These are phyloP conservation scores for Acanthosoma haemorrhoidale DNA, from an alignment of 2,888 invertebrate genomes.

Conservation along the genomic window DNA sequence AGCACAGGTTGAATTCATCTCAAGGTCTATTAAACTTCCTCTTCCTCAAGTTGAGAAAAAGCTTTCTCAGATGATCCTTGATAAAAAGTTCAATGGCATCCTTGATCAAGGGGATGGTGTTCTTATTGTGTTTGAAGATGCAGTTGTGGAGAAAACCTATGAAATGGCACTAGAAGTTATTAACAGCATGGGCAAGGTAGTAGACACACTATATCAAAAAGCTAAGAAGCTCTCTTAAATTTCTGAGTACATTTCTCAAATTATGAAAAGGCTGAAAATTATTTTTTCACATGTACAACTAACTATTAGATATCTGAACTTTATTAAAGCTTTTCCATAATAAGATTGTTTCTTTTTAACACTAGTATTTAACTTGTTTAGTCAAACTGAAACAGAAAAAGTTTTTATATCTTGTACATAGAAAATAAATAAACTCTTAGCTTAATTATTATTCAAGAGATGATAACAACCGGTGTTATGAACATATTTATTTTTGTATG, in stretches of 20 bases:
- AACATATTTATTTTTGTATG: slow-evolving; percentile 28
- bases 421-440: slow-evolving; percentile 24
- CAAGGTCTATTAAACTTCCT: slow-evolving; percentile 82
- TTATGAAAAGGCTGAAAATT: slow-evolving; percentile 29
- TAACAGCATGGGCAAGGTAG: slow-evolving; percentile 99
- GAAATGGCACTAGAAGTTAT: slow-evolving; percentile 95
- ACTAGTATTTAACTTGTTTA: slow-evolving; percentile 21
- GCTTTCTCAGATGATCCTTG: slow-evolving; percentile 96
- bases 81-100: slow-evolving; percentile 94
- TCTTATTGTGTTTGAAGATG: slow-evolving; percentile 94
- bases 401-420: slow-evolving; percentile 28
- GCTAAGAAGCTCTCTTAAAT: slow-evolving; percentile 76
- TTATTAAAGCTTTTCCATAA: slow-evolving; percentile 25
- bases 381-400: slow-evolving; percentile 16
- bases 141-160: slow-evolving; percentile 91
- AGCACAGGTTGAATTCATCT: slow-evolving; percentile 86
- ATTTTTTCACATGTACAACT: slow-evolving; percentile 32
- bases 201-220: slow-evolving; percentile 97
- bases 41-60: slow-evolving; percentile 95
- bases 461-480: slow-evolving; percentile 18
- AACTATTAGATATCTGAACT: slow-evolving; percentile 24
- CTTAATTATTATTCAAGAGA: slow-evolving; percentile 9
- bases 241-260: slow-evolving; percentile 8
- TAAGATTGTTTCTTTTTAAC: slow-evolving; percentile 27
- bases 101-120: slow-evolving; percentile 98